Evolutionary conservation across 2,888 invertebrate species (phyloP).

Genomic region (Stenolophus ochropezus): DNA sequence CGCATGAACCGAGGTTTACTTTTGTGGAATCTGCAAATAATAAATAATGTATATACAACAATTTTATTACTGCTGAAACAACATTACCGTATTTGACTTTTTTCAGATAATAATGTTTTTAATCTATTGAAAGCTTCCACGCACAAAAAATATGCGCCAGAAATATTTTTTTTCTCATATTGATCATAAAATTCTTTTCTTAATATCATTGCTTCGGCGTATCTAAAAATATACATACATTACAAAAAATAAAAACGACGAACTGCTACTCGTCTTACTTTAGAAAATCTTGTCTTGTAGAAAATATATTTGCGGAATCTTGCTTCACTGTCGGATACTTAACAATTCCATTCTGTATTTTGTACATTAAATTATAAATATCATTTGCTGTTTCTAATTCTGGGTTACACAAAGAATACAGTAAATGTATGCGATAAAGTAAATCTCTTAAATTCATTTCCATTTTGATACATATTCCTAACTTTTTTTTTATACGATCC

Average conservation of each 20-base stretch:
- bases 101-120: background rate
- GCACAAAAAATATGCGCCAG: slow-evolving; percentile 36
- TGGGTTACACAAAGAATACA: slow-evolving; percentile 67
- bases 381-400: slow-evolving; percentile 64
- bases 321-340: slow-evolving; percentile 65
- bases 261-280: slow-evolving; percentile 62
- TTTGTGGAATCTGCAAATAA: slow-evolving; percentile 45
- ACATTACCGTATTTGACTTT: background rate
- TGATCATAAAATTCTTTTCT: slow-evolving; percentile 35
- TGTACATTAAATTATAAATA: slow-evolving; percentile 64
- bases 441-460: slow-evolving; percentile 63
- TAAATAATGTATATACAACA: too few species aligned
- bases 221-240: slow-evolving; percentile 39
- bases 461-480: slow-evolving; percentile 67
- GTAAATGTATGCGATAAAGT: slow-evolving; percentile 66
- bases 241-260: background rate
- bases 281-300: slow-evolving; percentile 65
- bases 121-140: slow-evolving; percentile 40
- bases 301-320: slow-evolving; percentile 66
- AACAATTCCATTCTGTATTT: slow-evolving; percentile 62
- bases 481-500: slow-evolving; percentile 64
- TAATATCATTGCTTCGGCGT: slow-evolving; percentile 1
- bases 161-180: slow-evolving; percentile 34
- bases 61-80: background rate
- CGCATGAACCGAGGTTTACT: slow-evolving; percentile 63